Evolutionary conservation across 2,797 vertebrate genomes (phyloP).

Genomic region (Manis pentadactyla): DNA sequence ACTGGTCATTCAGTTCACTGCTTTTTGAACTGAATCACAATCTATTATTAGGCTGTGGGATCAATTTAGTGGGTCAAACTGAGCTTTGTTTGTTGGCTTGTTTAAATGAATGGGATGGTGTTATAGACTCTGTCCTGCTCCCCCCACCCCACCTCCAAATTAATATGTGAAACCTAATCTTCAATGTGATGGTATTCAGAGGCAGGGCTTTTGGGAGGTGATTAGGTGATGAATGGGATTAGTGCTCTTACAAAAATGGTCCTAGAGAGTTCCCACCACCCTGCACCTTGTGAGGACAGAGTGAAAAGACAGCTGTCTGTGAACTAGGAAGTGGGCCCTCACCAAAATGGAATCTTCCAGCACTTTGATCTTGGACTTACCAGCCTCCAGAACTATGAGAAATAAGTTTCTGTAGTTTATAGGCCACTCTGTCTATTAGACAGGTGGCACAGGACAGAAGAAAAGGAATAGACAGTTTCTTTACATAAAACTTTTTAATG

Average conservation of each 20-base stretch:
- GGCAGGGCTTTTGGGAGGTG: background rate
- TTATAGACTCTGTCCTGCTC: background rate
- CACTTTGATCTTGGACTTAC: background rate
- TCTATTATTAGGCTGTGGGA: background rate
- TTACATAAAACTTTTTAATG: background rate
- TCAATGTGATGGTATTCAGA: background rate
- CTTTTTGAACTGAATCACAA: background rate
- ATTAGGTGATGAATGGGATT: background rate
- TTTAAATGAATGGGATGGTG: constrained; percentile 6
- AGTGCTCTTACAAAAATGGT: background rate
- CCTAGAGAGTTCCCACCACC: background rate
- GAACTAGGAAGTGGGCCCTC: background rate
- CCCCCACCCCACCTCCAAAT: background rate
- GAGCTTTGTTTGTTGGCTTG: background rate
- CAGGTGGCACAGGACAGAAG: background rate
- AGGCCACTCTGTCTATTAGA: background rate
- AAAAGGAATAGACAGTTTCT: background rate
- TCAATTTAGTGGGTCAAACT: background rate
- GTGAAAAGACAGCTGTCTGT: background rate
- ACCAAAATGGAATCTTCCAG: background rate
- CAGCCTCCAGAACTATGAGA: background rate
- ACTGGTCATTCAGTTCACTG: background rate
- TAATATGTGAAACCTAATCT: background rate
- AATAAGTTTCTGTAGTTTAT: background rate
- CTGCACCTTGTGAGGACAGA: background rate